phyloP scores from a whole-genome alignment of 2,888 invertebrate genomes.

The Drosophila nr. perissopoda region DNA sequence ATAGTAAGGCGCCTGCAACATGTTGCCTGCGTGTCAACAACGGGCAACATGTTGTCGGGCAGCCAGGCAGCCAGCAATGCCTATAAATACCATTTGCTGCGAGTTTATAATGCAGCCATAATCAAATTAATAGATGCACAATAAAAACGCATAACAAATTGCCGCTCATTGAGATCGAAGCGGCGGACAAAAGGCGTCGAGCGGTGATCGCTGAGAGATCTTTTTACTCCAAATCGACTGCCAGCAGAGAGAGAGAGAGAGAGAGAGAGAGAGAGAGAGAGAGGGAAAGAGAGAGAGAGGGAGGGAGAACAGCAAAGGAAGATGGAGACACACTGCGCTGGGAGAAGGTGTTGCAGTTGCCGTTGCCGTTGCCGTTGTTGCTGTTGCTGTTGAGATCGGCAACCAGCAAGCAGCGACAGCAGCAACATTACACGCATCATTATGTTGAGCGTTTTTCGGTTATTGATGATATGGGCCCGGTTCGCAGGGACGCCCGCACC shows the following conservation, averaged over 20 bases:
- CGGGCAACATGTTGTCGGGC: constrained; percentile 42
- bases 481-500: constrained; percentile 53
- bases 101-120: constrained; percentile 65
- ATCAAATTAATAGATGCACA: constrained; percentile 81
- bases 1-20: constrained; percentile 41
- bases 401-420: constrained; percentile 48
- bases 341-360: neutral
- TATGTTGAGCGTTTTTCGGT: constrained; percentile 68
- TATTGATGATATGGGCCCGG: constrained; percentile 71
- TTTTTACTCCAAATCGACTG: constrained; percentile 7
- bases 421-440: constrained; percentile 82
- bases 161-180: constrained; percentile 61
- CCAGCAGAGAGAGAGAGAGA: constrained; percentile 2
- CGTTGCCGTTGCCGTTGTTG: constrained; percentile 22
- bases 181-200: constrained; percentile 48
- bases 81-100: constrained; percentile 57
- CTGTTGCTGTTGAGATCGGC: constrained; percentile 20
- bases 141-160: constrained; percentile 83
- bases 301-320: neutral
- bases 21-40: constrained; percentile 40
- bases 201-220: constrained; percentile 14
- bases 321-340: constrained; percentile 4
- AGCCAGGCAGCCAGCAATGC: constrained; percentile 15
- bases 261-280: neutral
- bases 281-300: neutral